Base-by-base conservation (phyloP, 2,113 vertebrate genomes). In the Prietella phreatophila region DNA sequence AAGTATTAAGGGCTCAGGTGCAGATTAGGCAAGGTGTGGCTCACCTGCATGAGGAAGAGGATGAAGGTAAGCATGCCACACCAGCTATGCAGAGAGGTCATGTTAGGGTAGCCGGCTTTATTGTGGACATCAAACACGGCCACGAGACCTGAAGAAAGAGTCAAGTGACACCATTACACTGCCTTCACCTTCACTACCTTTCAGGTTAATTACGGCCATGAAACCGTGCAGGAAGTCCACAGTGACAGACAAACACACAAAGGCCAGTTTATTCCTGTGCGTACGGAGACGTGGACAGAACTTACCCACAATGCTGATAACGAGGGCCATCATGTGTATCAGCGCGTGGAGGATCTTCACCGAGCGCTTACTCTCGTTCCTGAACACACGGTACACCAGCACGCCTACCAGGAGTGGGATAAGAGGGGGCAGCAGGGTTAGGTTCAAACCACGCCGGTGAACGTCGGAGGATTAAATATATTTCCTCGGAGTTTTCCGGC, bases 81-180 rank as follows among this genome's bases (percentile, higher is more conserved):
- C 98, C 97, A 99, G 96, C 97, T 96, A 94, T 99, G 98, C 63
- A 99, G 93, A 90, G 97, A 97, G 93, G 98, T 97, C 96, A 98
- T 95, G 93, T 97, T 67, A 0, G 96, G 88, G 25, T 96, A 96
- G 87, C 93, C 92, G 27, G 92, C 67, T 22, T 90, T 30, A 60
- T 83, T 89, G 91, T 99, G 97, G 61, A 90, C 96, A 90, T 97
- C 95, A 0, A 99, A 99, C 88, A 97, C 97, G 0, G 98, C 97
- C 0, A 95, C 92, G 36, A 97, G 82, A 69, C 97, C 95, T 95
- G 63, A 71, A 83, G 14, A 82, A 27, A 78, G 76, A 79, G 10
- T 80, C 20, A 47, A 14, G 33, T 11, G 15, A 27, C 7, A 5
- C 78, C 15, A 4, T 39, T 53, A n/a, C n/a, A 39, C 30, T 11